Evolutionary conservation across 2,888 invertebrate species (phyloP).

Genomic region (Ptychoptera contaminata): DNA sequence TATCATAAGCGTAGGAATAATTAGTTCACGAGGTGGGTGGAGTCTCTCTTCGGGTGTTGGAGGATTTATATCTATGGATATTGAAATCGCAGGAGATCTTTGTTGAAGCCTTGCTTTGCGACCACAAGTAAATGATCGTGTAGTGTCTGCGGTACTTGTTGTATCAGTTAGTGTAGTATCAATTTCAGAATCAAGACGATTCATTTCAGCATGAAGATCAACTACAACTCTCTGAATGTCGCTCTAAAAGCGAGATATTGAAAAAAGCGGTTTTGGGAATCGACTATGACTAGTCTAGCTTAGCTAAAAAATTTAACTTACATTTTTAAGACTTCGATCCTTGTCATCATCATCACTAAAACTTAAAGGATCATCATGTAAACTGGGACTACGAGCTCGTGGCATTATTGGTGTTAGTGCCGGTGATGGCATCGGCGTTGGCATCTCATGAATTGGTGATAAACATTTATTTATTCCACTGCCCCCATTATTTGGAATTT

Average conservation of each 20-base stretch:
- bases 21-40: conserved; percentile 32
- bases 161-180: conserved; percentile 17
- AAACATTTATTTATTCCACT: conserved; percentile 53
- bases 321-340: conserved; percentile 11
- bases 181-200: conserved; percentile 12
- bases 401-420: conserved; percentile 49
- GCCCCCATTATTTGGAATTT: conserved; percentile 45
- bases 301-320: background rate
- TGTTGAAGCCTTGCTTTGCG: conserved; percentile 6
- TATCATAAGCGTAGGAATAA: conserved; percentile 48
- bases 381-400: conserved; percentile 21
- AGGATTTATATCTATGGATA: conserved; percentile 21
- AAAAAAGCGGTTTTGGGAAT: background rate
- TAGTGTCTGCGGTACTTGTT: conserved; percentile 15
- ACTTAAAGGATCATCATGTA: conserved; percentile 22
- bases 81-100: conserved; percentile 6
- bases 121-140: background rate
- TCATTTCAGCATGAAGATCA: conserved; percentile 7
- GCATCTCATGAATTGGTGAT: conserved; percentile 63
- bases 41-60: conserved; percentile 20
- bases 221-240: background rate
- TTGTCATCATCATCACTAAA: conserved; percentile 34
- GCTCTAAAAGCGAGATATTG: background rate
- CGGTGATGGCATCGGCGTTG: conserved; percentile 56
- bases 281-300: too few species aligned